These are phyloP conservation scores for Tipula confusa DNA, from an alignment of 2,888 invertebrate genomes.

Conservation along the genomic window DNA sequence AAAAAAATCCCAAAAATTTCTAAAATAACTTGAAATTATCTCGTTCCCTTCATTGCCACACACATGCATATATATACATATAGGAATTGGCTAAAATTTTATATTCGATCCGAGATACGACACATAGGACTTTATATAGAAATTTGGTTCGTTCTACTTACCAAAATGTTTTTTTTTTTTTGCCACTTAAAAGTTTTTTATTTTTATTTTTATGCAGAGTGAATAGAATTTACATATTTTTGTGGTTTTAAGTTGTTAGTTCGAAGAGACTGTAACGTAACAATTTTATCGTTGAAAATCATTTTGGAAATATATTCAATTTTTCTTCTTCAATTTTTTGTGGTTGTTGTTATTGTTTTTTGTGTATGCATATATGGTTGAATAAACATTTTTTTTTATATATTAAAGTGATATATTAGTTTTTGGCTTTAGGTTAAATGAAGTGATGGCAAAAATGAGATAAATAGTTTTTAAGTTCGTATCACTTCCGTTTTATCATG, in stretches of 20 bases:
- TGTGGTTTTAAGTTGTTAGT: background rate
- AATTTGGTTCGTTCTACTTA: background rate
- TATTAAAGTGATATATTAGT: constrained; percentile 15
- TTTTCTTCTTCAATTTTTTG: background rate
- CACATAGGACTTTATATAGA: background rate
- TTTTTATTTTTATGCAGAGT: background rate
- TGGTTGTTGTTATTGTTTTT: no score
- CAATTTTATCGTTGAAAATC: background rate
- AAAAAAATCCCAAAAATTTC: background rate
- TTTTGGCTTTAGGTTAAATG: background rate
- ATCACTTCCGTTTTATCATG: background rate
- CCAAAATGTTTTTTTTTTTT: background rate
- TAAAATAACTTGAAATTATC: background rate
- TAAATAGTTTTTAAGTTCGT: background rate
- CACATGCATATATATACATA: background rate
- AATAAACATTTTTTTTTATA: background rate
- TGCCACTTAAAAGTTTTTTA: background rate
- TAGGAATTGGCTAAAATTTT: background rate
- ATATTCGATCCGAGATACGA: background rate
- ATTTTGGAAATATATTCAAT: background rate
- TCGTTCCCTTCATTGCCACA: background rate
- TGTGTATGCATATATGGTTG: background rate
- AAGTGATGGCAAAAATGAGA: background rate
- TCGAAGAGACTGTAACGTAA: background rate
- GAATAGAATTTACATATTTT: constrained; percentile 20